Evolutionary conservation across 2,113 vertebrate genomes (phyloP).

Genomic region (Chlorodrepanis virens): DNA sequence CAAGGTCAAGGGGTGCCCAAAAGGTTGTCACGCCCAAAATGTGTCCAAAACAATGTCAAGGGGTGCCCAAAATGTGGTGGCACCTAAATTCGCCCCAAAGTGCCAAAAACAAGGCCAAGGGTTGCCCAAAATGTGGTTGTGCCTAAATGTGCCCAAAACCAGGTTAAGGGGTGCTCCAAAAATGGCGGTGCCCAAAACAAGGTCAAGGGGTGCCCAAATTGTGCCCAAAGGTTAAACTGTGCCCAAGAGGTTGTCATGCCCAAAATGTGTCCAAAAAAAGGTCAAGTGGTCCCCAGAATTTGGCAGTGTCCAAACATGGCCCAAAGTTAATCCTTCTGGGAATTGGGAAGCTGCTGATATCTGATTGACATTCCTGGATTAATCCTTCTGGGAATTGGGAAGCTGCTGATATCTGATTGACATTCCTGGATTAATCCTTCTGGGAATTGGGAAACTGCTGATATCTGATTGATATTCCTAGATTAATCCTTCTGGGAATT

Average conservation of each 20-base stretch:
- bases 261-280: neutral
- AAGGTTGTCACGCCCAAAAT: neutral
- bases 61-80: neutral
- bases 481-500: too few species aligned
- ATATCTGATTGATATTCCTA: too few species aligned
- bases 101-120: too few species aligned
- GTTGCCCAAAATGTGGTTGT: fast-evolving
- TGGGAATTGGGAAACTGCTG: too few species aligned
- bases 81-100: too few species aligned
- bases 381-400: neutral
- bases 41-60: neutral
- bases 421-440: neutral
- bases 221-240: neutral
- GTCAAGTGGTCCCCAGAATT: neutral
- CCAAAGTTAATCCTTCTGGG: neutral
- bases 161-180: neutral
- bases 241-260: neutral
- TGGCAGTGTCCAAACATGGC: neutral
- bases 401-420: neutral
- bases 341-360: too few species aligned
- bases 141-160: too few species aligned
- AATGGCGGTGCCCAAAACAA: neutral
- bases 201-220: neutral
- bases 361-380: too few species aligned
- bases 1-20: neutral